Evolutionary conservation across 2,113 vertebrate species (phyloP), one percentile per base, ranked within the genome.

Genomic region (Clinocottus analis): DNA sequence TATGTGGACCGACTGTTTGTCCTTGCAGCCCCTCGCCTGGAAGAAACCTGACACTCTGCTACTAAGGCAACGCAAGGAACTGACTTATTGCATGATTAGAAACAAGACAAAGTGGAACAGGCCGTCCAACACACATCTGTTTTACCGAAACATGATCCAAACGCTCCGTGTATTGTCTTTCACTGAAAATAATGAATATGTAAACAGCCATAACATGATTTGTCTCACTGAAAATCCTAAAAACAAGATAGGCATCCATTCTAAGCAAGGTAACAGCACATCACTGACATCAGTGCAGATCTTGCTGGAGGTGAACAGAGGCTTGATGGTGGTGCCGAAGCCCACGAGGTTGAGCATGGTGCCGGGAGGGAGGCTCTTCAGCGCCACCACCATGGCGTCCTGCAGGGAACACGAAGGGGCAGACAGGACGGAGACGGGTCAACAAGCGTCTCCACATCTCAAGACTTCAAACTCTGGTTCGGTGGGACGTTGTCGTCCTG

Each of bases 351-450:
- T 99, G 87, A 99, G 88, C 87, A 97, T 92, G 0, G 96, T 97
- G 83, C 96, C 94, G 0, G 95, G 84, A 0, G 98, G 98, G 27
- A 99, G 95, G 47, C 98, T 99, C 93, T 98, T 98, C 83, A 99
- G 75, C 1, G 96, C 97, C 84, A 99, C 92, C 86, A 96, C 77
- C 92, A 99, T 94, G 49, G 95, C 96, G 62, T 98, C 97, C 98
- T 99, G 89, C 51, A n/a, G 64, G 61, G 76, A 89, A 72, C 53
- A 77, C 14, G 60, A 75, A 25, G 7, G 1, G 11, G 51, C 21
- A 51, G 3, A 77, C 7, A 77, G 31, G 33, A 67, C 59, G 21
- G 11, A 66, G 33, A 14, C 37, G 64, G 16, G 72, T 67, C 2
- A 27, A 49, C 58, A 5, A 25, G 10, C 0, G 0, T 13, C 5